Percentiles rank a stretch among this genome's conserved stretches.
These are phyloP conservation scores for Liopterus haemorrhoidalis DNA, from an alignment of 2,888 invertebrate genomes.

Conservation along the genomic window DNA sequence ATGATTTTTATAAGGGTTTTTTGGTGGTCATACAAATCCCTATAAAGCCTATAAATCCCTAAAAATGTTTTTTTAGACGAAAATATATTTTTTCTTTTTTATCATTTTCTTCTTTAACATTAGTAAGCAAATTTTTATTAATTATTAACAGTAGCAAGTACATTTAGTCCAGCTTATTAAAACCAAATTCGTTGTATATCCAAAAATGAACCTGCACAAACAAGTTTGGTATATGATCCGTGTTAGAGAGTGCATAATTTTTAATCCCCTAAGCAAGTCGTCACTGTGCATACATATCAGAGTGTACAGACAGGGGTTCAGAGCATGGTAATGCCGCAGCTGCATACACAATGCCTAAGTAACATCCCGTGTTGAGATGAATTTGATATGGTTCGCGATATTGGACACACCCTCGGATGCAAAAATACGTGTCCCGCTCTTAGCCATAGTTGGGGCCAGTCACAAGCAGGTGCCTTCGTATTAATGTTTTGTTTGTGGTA, in stretches of 20 bases:
- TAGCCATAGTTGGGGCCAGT: slow-evolving; percentile 22
- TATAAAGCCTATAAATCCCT: no score
- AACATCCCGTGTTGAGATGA: slow-evolving; percentile 19
- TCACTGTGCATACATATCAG: slow-evolving; percentile 7
- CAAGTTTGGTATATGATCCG: slow-evolving; percentile 12
- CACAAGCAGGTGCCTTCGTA: background rate
- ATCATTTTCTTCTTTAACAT: no score
- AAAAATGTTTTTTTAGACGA: no score
- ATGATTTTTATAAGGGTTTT: no score
- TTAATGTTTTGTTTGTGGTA: slow-evolving; percentile 1
- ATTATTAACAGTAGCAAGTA: no score
- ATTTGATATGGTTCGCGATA: slow-evolving; percentile 17
- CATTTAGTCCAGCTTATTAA: no score
- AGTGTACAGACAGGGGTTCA: no score
- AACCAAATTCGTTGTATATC: no score
- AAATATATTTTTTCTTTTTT: no score
- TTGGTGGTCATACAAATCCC: no score
- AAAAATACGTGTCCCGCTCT: background rate
- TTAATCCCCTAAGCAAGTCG: slow-evolving; percentile 6
- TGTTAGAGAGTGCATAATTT: slow-evolving; percentile 14
- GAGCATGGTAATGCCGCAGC: slow-evolving; percentile 16
- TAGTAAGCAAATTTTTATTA: no score
- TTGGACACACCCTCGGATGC: slow-evolving; percentile 9
- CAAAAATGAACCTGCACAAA: slow-evolving; percentile 22
- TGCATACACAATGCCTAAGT: slow-evolving; percentile 20